A percentile compares a stretch with the other conserved stretches of the same genome.
Evolutionary conservation across 2,797 vertebrate genomes (phyloP).

Genomic region (Morus bassanus): DNA sequence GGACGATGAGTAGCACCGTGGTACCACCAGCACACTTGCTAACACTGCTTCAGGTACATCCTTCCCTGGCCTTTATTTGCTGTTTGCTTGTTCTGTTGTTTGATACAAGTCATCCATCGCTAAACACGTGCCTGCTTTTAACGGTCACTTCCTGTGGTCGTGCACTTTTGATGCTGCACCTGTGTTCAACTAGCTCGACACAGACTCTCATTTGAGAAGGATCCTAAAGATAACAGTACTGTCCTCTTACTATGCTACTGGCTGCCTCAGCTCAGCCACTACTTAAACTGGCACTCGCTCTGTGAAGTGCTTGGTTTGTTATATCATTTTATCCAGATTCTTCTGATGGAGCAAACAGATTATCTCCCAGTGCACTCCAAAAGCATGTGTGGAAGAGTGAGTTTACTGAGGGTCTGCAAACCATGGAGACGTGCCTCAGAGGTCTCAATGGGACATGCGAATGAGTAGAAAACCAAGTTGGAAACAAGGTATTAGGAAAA

Average conservation of each 20-base stretch:
- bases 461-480: not conserved
- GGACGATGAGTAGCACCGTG: not conserved
- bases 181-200: not conserved
- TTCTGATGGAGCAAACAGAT: accelerated
- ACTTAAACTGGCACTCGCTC: not conserved
- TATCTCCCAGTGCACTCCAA: not conserved
- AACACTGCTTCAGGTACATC: not conserved
- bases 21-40: not conserved
- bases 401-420: not conserved
- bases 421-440: not conserved
- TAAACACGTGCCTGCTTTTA: not conserved
- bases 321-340: not conserved
- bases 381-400: not conserved
- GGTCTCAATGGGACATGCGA: not conserved
- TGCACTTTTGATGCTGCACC: not conserved
- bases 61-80: not conserved
- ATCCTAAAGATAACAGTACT: not conserved
- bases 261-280: not conserved
- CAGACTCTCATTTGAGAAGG: not conserved
- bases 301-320: not conserved
- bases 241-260: not conserved
- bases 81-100: not conserved
- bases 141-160: not conserved
- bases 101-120: not conserved
- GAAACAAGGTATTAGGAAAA: not conserved